Conservation (phyloP, 2,113 vertebrate species). For the Formicarius rufipectus region DNA sequence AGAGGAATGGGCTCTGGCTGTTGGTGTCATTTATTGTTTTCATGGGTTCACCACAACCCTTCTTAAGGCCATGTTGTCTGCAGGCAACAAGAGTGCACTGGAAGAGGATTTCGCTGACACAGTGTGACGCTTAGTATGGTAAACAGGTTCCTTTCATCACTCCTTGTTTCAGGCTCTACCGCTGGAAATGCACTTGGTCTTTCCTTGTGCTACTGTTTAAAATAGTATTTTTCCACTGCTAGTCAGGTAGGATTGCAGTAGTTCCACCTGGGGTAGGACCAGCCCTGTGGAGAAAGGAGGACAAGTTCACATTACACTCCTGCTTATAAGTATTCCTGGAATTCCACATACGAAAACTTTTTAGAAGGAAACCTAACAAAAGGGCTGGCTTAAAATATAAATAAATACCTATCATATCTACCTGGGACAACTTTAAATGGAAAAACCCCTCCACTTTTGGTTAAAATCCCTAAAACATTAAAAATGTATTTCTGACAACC, state of each 20-base stretch:
- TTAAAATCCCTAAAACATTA: background rate
- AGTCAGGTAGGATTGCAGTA: background rate
- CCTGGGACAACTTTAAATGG: background rate
- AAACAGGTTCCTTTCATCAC: background rate
- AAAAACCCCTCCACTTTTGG: fast-evolving
- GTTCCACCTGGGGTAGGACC: fast-evolving
- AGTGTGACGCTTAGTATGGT: background rate
- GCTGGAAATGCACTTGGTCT: background rate
- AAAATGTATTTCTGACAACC: background rate
- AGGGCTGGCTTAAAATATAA: background rate
- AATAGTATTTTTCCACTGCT: background rate
- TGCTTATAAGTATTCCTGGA: background rate
- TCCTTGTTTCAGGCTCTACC: background rate
- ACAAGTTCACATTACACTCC: background rate
- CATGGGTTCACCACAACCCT: background rate
- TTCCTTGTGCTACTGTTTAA: background rate
- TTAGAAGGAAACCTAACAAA: background rate
- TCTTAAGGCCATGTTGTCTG: background rate
- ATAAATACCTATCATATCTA: background rate
- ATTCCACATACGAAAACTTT: background rate
- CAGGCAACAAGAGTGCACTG: fast-evolving
- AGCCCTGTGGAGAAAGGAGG: background rate
- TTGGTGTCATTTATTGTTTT: background rate
- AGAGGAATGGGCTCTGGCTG: background rate
- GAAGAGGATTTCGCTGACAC: background rate